phyloP scores from a whole-genome alignment of 92 coral and sea anemone genomes.

The Galaxea fascicularis region DNA sequence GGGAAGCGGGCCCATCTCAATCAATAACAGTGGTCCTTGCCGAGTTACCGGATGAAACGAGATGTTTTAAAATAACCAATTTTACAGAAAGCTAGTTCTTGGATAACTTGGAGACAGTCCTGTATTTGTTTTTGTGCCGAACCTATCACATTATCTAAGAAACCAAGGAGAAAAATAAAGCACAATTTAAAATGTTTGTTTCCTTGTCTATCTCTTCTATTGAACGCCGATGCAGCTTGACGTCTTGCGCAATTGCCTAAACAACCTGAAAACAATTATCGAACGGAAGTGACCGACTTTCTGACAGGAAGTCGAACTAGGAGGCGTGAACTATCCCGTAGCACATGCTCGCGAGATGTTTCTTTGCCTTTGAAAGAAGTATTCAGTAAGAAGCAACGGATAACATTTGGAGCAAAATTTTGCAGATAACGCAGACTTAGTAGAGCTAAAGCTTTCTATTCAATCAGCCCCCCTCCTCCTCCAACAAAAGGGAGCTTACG shows the following conservation, averaged over 20 bases:
- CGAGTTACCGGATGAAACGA: neutral
- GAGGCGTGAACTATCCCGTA: neutral
- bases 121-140: neutral
- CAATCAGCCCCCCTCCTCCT: no score
- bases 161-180: neutral
- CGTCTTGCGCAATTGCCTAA: neutral
- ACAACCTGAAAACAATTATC: neutral
- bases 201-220: neutral
- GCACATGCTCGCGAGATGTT: neutral
- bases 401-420: no score
- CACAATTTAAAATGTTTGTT: neutral
- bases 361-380: neutral
- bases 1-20: no score
- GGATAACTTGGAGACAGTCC: neutral
- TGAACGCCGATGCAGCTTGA: neutral
- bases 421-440: no score
- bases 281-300: neutral
- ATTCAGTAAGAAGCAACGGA: no score
- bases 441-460: no score
- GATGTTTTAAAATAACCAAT: neutral
- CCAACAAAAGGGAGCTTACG: no score
- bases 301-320: neutral
- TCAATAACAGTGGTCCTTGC: no score
- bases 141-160: neutral
- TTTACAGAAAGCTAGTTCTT: neutral